Evolutionary conservation across 2,888 invertebrate genomes (phyloP).

Genomic region (Rotaria magnacalcarata): DNA sequence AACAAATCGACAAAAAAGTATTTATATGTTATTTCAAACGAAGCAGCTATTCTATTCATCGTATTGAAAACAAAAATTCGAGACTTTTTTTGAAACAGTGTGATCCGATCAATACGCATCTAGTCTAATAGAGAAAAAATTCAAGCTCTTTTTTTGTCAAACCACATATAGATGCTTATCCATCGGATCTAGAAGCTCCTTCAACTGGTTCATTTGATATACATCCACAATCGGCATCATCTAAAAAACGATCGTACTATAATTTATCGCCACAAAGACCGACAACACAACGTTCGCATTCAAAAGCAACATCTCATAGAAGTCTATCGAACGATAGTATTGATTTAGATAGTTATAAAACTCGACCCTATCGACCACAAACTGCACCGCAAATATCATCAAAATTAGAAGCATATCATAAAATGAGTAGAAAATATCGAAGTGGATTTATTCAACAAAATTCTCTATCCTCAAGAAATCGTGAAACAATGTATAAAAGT

Average conservation of each 20-base stretch:
- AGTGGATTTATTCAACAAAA: background rate
- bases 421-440: conserved; percentile 5
- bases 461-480: background rate
- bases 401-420: background rate
- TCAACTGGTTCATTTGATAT: background rate
- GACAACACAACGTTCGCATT: background rate
- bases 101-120: too few relatives aligned
- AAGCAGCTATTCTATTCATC: too few relatives aligned
- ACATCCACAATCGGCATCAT: background rate
- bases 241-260: background rate
- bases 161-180: background rate
- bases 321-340: background rate
- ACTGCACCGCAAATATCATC: background rate
- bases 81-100: too few relatives aligned
- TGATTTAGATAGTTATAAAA: background rate
- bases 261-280: background rate
- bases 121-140: too few relatives aligned
- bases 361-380: background rate
- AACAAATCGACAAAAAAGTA: too few relatives aligned
- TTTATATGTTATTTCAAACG: too few relatives aligned
- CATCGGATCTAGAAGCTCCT: conserved; percentile 21
- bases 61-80: too few relatives aligned
- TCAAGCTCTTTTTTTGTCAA: background rate
- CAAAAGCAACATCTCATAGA: background rate
- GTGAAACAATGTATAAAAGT: background rate